Evolutionary conservation across 2,888 invertebrate species (phyloP).

Genomic region (Pinctada fucata): DNA sequence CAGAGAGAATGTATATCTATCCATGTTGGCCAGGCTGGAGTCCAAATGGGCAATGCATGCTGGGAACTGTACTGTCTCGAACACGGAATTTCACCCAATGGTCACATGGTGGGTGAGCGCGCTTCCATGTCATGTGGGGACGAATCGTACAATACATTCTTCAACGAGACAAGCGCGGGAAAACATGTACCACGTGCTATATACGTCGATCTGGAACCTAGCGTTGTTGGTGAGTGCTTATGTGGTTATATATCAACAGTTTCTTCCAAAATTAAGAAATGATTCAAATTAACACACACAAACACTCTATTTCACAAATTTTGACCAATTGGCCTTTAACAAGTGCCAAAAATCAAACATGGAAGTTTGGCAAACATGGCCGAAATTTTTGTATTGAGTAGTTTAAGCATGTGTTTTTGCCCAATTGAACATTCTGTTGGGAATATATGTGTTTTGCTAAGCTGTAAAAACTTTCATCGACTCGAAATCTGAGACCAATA

Average conservation of each 20-base stretch:
- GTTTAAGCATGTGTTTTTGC: no score
- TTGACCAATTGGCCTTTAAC: no score
- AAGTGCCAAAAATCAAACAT: no score
- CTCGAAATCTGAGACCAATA: no score
- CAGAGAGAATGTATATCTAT: constrained; percentile 79
- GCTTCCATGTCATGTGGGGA: constrained; percentile 78
- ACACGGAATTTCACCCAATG: constrained; percentile 79
- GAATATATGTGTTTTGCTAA: no score
- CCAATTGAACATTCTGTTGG: no score
- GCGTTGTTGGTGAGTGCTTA: constrained; percentile 87
- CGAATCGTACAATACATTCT: constrained; percentile 90
- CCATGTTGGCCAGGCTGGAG: constrained; percentile 79
- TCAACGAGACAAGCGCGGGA: constrained; percentile 92
- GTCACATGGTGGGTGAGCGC: constrained; percentile 63
- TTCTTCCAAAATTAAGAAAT: background rate
- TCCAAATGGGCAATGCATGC: constrained; percentile 76
- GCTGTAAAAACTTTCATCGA: no score
- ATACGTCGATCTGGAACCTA: constrained; percentile 96
- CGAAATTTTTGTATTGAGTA: no score
- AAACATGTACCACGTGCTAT: constrained; percentile 83
- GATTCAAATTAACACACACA: background rate
- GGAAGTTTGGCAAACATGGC: no score
- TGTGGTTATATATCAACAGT: no score
- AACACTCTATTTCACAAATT: background rate
- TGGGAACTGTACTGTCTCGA: constrained; percentile 81